These are phyloP conservation scores for Platycercus adscitus DNA, from an alignment of 2,113 vertebrate species.

Conservation along the genomic window DNA sequence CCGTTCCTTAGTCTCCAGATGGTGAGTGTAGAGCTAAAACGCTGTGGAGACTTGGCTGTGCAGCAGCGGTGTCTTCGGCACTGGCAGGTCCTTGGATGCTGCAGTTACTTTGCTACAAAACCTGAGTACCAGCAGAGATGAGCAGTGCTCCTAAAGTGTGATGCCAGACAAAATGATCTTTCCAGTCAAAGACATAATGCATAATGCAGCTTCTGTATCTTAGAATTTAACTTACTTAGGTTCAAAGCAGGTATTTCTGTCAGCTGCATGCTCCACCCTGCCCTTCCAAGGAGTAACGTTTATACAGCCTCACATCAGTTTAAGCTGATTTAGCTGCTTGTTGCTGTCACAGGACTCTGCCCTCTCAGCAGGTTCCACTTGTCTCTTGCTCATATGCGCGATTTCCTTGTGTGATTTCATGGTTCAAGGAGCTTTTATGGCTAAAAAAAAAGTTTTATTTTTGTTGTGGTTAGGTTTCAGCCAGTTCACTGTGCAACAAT, in stretches of 20 bases:
- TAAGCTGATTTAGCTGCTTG: accelerated
- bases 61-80: accelerated
- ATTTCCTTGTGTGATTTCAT: not conserved
- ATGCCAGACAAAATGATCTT: accelerated
- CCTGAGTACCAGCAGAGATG: not conserved
- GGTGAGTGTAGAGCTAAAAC: accelerated
- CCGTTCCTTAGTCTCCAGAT: accelerated
- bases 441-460: not conserved
- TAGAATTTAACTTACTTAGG: accelerated
- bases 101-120: accelerated
- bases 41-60: accelerated
- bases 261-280: accelerated
- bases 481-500: accelerated
- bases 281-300: not conserved
- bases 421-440: not conserved
- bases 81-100: accelerated
- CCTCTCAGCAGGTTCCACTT: not conserved
- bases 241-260: accelerated
- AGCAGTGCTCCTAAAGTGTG: not conserved
- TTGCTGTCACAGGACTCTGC: accelerated
- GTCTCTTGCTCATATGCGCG: not conserved
- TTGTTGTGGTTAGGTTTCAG: not conserved
- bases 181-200: accelerated
- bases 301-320: accelerated
- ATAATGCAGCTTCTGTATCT: accelerated